Evolutionary conservation across 2,888 invertebrate genomes (phyloP), one percentile per base, ranked within the genome.

Genomic region (Ptychoptera albimana): DNA sequence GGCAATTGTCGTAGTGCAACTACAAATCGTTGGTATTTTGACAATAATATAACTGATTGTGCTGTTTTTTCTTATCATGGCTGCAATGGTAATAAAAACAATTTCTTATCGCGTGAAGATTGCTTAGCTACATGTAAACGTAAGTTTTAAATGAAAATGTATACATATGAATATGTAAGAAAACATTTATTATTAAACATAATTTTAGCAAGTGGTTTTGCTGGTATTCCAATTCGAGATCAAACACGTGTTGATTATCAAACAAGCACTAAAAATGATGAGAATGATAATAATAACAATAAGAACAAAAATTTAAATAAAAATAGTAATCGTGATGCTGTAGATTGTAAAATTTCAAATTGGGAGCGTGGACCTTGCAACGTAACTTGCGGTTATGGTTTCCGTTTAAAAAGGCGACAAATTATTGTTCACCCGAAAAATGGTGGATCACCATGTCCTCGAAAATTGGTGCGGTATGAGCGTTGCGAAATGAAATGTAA

Each of bases 61-160:
- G 78, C 79, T 54, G 75, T 83, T 6, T 96, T 94, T 64, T 77
- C 76, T 44, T 94, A 81, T 67, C 58, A 58, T 39, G 93, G 92
- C 35, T 96, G 96, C 59, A 80, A 84, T 39, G 87, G 83, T 2
- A 93, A 91, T 60, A 73, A 74, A 37, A 94, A 94, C 63, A 88
- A 88, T 61, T 94, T 93, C 64, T 74, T 75, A 44, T 76, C 77
- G 0, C 71, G 76, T 46, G 75, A 79, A 45, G 73, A 75, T 38
- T 91, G 91, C 55, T 72, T 74, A 47, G 67, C 68, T 15, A 72
- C 75, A 10, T 87, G 86, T 54, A 63, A 66, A 7, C 60, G 64
- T 49, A 38, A 42, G 42, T 38, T 2, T 13, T 23, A 7, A 3
- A 23, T 5, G 7, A 23, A 23, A 23, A 23, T 23, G 7, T 5